Base-by-base conservation (phyloP, 2,113 vertebrate species). In the Tricholaema leucomelas region DNA sequence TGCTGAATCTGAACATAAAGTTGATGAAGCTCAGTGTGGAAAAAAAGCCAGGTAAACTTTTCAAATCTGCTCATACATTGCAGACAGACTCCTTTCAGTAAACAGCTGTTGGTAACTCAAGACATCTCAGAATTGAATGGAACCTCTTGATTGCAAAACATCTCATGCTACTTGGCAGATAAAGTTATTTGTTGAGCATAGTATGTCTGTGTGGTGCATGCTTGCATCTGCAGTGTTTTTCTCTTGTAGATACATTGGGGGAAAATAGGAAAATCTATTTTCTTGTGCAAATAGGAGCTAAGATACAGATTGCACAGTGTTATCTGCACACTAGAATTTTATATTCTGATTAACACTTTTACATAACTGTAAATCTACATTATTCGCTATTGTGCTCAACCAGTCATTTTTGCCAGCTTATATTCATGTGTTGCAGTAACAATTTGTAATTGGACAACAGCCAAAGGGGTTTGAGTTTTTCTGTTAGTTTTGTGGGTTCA, bases 41-140 rank as follows among this genome's bases (percentile, higher is more conserved):
- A 97, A 95, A 81, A 75, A 95, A 71, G 5, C n/a, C 58, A 88
- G 87, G 98, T 98, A 12, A 75, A 63, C 82, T 69, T 93, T 42
- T 18, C 21, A 40, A 44, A 52, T 38, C 8, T 16, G 6, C 44
- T 80, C 5, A 58, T 73, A 65, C 63, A 4, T 48, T 78, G 6
- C 16, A 36, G 66, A 10, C 7, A 21, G 10, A 46, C 4, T 19
- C 23, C 15, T 2, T 40, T 59, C 56, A 42, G 36, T 70, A 30
- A 77, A 76, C 15, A 82, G 50, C 25, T 84, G 15, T 7, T 59
- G 36, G 25, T 66, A 52, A 28, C 9, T 74, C 52, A 17, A 30
- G 35, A 9, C 2, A 0, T 18, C 6, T 9, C 10, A 31, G 59
- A 52, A 66, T 28, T 64, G 33, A 33, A 10, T 70, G 14, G 63